These are phyloP conservation scores for Rhagophthalmus giganteus DNA, from an alignment of 2,888 invertebrate species.

Conservation along the genomic window DNA sequence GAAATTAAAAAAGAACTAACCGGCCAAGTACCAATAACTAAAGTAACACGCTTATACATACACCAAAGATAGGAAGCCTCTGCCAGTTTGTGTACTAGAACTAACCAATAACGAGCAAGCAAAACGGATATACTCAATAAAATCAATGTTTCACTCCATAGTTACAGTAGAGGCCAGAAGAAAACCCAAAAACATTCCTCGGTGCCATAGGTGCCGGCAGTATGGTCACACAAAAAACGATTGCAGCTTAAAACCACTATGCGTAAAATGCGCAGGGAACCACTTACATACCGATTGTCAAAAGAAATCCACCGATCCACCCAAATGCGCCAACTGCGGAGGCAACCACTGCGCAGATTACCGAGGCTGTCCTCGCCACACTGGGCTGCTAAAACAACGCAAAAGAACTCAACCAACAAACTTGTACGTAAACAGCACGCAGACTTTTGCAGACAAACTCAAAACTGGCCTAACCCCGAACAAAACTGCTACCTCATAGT, in stretches of 20 bases:
- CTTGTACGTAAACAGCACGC: neutral
- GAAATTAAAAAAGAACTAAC: neutral
- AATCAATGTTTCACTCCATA: neutral
- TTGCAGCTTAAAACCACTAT: too few relatives aligned
- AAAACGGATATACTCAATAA: neutral
- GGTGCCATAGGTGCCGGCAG: too few relatives aligned
- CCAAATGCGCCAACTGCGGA: constrained; percentile 53
- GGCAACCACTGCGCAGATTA: constrained; percentile 50
- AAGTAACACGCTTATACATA: constrained; percentile 1
- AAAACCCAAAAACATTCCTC: too few relatives aligned
- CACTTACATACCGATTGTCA: too few relatives aligned
- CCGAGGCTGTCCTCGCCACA: constrained; percentile 41
- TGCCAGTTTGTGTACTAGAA: too few relatives aligned
- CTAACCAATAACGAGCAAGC: constrained; percentile 48
- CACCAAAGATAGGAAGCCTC: constrained; percentile 1
- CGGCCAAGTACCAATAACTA: neutral
- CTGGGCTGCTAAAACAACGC: neutral
- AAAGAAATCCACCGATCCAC: too few relatives aligned
- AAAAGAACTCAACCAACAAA: constrained; percentile 1
- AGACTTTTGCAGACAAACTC: constrained; percentile 1
- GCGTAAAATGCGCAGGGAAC: too few relatives aligned
- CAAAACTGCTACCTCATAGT: neutral
- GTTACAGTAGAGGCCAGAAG: too few relatives aligned
- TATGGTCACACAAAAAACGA: too few relatives aligned
- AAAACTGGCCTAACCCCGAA: neutral